phyloP scores from a whole-genome alignment of 1,140 invertebrate species.

The Leptestheria dahalacensis region DNA sequence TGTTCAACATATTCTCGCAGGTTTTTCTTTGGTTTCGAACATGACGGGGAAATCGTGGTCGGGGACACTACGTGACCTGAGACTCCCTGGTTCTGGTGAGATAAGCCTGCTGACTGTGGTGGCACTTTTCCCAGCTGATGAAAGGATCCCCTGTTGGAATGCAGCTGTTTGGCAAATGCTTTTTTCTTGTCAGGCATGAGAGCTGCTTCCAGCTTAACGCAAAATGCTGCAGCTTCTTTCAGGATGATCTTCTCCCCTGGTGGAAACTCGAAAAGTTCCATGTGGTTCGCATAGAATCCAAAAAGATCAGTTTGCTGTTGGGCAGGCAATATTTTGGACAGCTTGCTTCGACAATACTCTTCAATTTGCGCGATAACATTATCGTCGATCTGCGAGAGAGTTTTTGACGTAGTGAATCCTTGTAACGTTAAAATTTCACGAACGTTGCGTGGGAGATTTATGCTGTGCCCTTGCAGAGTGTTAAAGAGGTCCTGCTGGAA shows the following conservation, averaged over 20 bases:
- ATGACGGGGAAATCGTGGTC: neutral
- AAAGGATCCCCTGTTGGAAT: neutral
- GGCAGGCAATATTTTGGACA: neutral
- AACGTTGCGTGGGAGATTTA: neutral
- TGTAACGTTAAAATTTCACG: neutral
- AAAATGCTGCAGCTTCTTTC: neutral
- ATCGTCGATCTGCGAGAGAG: neutral
- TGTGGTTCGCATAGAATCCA: neutral
- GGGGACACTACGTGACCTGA: neutral
- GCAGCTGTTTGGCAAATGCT: neutral
- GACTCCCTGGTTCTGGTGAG: too few relatives aligned
- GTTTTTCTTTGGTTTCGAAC: too few relatives aligned
- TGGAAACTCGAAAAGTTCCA: neutral
- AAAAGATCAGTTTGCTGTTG: neutral
- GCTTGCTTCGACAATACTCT: neutral
- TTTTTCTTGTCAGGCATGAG: neutral
- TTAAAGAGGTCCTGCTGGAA: neutral
- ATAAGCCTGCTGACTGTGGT: too few relatives aligned
- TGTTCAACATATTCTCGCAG: neutral
- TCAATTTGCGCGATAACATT: neutral
- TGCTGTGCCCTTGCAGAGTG: neutral
- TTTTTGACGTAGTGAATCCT: neutral
- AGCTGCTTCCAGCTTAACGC: neutral
- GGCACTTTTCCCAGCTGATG: too few relatives aligned
- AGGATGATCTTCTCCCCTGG: neutral